Percentiles rank a stretch among this genome's conserved stretches.
Conservation (phyloP, 37 sponge, comb jelly and placozoan genomes). For the Hormiphora californensis region DNA sequence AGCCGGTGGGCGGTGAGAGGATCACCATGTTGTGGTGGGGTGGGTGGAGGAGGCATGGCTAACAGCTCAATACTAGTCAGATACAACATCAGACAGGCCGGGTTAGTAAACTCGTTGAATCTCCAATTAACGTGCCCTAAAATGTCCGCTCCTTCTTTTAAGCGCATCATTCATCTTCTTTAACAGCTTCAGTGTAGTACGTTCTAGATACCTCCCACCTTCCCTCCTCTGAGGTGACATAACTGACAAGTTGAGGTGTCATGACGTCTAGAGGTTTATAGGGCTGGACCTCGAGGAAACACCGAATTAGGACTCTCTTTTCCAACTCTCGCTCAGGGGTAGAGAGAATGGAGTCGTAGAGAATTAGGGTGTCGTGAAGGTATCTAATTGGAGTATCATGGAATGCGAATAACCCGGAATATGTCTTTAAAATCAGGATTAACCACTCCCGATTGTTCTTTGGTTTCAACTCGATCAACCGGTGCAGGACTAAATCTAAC, state of each 20-base stretch:
- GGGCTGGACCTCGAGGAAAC: not conserved
- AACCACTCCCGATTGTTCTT: slow-evolving; percentile 2
- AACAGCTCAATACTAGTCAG: slow-evolving; percentile 4
- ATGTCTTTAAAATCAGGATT: not conserved
- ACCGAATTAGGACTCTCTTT: not conserved
- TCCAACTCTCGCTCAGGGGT: slow-evolving; percentile 13
- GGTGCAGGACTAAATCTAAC: slow-evolving; percentile 14
- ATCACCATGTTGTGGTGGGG: not conserved
- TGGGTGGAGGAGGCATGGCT: slow-evolving; percentile 15
- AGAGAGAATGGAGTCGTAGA: slow-evolving; percentile 20
- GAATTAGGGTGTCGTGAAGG: slow-evolving; percentile 10
- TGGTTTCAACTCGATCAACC: slow-evolving; percentile 23
- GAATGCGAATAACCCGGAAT: slow-evolving; percentile 17
- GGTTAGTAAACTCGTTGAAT: slow-evolving; percentile 47
- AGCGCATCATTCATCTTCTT: slow-evolving; percentile 26
- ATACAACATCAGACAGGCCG: slow-evolving; percentile 48
- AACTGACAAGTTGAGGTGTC: not conserved
- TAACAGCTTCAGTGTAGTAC: slow-evolving; percentile 18
- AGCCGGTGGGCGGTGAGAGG: not conserved
- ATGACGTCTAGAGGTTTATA: slow-evolving; percentile 39
- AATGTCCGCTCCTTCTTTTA: not conserved
- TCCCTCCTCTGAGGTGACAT: not conserved
- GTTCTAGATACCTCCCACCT: not conserved
- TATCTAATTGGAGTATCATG: slow-evolving; percentile 46
- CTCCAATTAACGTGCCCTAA: not conserved